A percentile compares a stretch with the other conserved stretches of the same genome.
Conservation (phyloP, 30 jellyfish, hydroid and myxozoan species). For the Morbakka virulenta region DNA sequence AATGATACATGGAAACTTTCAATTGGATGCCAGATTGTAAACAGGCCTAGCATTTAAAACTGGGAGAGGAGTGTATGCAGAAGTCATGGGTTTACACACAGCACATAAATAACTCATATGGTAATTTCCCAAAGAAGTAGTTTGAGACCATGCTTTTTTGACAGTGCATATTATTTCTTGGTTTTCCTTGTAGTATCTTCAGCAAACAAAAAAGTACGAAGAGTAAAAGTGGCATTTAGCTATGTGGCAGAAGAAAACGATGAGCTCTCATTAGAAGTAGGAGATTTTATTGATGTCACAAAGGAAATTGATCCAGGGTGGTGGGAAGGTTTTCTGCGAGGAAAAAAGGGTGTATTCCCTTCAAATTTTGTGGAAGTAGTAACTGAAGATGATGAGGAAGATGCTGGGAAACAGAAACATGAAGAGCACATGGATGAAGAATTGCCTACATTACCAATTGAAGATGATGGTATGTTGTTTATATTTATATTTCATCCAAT, state of each 20-base stretch:
- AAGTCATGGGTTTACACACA: no score
- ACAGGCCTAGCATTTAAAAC: no score
- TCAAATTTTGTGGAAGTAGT: constrained; percentile 84
- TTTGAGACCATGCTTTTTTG: no score
- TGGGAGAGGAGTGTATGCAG: no score
- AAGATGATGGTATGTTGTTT: neutral
- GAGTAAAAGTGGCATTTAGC: constrained; percentile 68
- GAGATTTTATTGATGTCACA: constrained; percentile 67
- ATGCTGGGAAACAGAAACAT: neutral
- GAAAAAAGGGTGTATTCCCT: constrained; percentile 87
- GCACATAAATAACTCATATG: no score
- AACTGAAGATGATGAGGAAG: neutral
- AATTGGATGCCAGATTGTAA: no score
- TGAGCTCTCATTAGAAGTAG: constrained; percentile 73
- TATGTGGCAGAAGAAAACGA: constrained; percentile 73
- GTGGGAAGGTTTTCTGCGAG: constrained; percentile 91
- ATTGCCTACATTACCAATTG: neutral
- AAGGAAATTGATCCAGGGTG: constrained; percentile 89
- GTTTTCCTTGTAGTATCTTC: neutral
- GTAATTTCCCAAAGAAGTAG: no score
- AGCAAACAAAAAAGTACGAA: constrained; percentile 28
- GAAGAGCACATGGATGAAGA: neutral
- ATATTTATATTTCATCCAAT: no score
- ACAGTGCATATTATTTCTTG: neutral
- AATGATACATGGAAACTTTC: no score